These are phyloP conservation scores for Anadara kagoshimensis DNA, from an alignment of 1,140 invertebrate species.

Conservation along the genomic window DNA sequence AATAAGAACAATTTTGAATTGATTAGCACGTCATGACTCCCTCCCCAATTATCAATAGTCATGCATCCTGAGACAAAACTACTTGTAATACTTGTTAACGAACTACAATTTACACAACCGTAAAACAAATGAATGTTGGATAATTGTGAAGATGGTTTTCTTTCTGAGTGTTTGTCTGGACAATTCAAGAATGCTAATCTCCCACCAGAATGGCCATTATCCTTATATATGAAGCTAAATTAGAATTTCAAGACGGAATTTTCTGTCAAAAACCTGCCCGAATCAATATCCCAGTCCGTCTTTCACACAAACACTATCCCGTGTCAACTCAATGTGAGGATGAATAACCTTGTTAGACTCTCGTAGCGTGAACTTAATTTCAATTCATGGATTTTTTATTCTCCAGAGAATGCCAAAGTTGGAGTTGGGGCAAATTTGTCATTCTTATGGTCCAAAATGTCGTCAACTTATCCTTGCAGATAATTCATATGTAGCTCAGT, in stretches of 20 bases:
- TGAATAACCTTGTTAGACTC: conserved; percentile 39
- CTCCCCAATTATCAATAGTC: too few species aligned
- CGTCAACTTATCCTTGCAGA: too few species aligned
- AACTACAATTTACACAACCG: neutral
- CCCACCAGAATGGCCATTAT: too few species aligned
- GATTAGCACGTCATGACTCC: too few species aligned
- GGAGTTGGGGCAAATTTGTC: conserved; percentile 20
- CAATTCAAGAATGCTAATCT: too few species aligned
- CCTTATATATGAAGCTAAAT: too few species aligned
- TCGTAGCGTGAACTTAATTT: conserved; percentile 46
- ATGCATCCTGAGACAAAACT: too few species aligned
- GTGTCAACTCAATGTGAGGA: conserved; percentile 16
- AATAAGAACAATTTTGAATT: too few species aligned
- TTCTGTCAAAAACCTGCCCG: neutral
- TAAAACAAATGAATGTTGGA: conserved; percentile 5
- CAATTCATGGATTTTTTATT: conserved; percentile 45
- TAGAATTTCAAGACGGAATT: neutral
- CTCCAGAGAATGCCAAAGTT: conserved; percentile 30
- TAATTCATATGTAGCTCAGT: neutral
- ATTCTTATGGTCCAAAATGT: neutral
- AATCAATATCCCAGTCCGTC: conserved; percentile 7
- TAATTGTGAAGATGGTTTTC: neutral
- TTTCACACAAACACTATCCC: conserved; percentile 5
- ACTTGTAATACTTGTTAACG: neutral
- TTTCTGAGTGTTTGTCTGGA: too few species aligned